Percentiles rank a stretch among this genome's conserved stretches.
Conservation (phyloP, 2,888 invertebrate species). For the Pyrrhosoma nymphula region DNA sequence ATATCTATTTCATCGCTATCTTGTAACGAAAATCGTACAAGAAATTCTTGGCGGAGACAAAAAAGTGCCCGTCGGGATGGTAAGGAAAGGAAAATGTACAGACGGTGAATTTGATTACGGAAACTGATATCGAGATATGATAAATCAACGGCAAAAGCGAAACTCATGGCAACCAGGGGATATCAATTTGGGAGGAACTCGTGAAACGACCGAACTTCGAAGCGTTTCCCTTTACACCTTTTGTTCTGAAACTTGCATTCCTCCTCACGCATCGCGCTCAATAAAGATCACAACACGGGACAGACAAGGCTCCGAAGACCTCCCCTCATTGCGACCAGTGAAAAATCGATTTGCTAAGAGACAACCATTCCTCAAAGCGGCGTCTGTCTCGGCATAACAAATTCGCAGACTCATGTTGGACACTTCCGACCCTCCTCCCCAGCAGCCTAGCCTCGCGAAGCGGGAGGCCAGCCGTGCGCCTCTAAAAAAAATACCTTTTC, state of each 20-base stretch:
- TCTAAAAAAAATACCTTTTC: not conserved
- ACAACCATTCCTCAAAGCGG: constrained; percentile 43
- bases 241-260: constrained; percentile 41
- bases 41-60: not conserved
- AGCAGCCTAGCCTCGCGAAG: not conserved
- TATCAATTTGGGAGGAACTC: not conserved
- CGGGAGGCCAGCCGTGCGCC: not conserved
- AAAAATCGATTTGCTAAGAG: constrained; percentile 42
- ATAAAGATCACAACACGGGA: constrained; percentile 35
- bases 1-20: not conserved
- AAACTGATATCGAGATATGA: not conserved
- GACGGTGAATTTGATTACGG: not conserved
- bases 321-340: constrained; percentile 40
- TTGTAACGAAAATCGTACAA: not conserved
- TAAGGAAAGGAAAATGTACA: not conserved
- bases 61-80: not conserved
- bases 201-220: not conserved
- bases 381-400: constrained; percentile 34
- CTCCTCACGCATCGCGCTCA: not conserved
- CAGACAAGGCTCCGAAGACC: not conserved
- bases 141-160: not conserved
- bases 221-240: not conserved
- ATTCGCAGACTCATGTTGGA: constrained; percentile 43
- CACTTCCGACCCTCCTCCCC: not conserved
- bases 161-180: not conserved